A percentile compares a stretch with the other conserved stretches of the same genome.
Evolutionary conservation across 2,888 invertebrate species (phyloP).

Genomic region (Neria commutata): DNA sequence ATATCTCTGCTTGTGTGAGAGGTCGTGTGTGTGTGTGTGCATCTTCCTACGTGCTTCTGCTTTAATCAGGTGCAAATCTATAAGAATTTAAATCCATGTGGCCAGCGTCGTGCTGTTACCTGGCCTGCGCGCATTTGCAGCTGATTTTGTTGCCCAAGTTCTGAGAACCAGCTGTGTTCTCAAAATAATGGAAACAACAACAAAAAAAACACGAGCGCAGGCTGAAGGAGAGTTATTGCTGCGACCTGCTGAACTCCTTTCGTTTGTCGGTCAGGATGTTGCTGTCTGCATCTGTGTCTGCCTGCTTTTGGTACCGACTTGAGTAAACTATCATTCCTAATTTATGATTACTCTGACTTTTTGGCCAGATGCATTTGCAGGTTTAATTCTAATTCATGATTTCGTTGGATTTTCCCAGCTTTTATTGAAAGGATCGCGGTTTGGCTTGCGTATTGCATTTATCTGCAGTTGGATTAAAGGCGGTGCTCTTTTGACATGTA

Average conservation of each 20-base stretch:
- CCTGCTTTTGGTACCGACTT: too few species aligned
- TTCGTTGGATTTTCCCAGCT: not conserved
- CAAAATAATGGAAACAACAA: not conserved
- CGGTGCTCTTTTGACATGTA: not conserved
- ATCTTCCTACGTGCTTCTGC: conserved; percentile 15
- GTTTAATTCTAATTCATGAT: not conserved
- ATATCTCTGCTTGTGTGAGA: not conserved
- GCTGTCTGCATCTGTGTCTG: not conserved
- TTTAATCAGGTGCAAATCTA: conserved; percentile 45
- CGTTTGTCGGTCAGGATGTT: not conserved
- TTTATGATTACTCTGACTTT: not conserved
- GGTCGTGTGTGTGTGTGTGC: not conserved
- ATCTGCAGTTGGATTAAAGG: not conserved
- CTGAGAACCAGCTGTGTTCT: not conserved
- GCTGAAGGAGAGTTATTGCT: not conserved
- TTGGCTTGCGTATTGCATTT: not conserved
- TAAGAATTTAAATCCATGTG: conserved; percentile 14
- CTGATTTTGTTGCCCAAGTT: conserved; percentile 15
- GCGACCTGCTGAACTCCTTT: conserved; percentile 2
- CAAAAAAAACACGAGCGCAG: not conserved
- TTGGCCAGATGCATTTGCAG: not conserved
- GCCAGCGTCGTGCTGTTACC: not conserved
- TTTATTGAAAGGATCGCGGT: not conserved
- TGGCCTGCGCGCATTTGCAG: conserved; percentile 3
- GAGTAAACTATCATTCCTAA: not conserved